Conservation (phyloP, 1,140 invertebrate species). For the Monochamus saltuarius region DNA sequence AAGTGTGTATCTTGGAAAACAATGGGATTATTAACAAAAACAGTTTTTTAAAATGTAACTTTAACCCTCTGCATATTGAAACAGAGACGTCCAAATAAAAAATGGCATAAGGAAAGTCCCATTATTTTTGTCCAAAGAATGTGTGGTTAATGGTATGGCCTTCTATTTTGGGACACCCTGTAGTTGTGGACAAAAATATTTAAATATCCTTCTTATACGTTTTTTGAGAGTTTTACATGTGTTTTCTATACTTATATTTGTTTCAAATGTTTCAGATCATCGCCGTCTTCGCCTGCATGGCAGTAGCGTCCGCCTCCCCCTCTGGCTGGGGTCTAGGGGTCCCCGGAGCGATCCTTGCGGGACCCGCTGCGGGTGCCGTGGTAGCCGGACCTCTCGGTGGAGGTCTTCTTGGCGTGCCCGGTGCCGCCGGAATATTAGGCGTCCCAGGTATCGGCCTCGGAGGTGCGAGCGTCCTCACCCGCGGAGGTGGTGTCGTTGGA, state of each 20-base stretch:
- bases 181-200: no score
- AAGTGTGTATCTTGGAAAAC: no score
- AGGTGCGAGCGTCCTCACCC: conserved; percentile 12
- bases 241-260: neutral
- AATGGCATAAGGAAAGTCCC: no score
- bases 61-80: no score
- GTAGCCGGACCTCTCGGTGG: conserved; percentile 19
- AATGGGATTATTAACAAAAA: no score
- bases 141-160: no score
- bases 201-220: no score
- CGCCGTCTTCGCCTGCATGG: neutral
- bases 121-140: no score
- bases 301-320: neutral
- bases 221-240: no score
- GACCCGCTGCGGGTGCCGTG: conserved; percentile 13
- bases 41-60: no score
- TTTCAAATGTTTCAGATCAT: neutral
- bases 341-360: conserved; percentile 7
- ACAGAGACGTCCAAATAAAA: no score
- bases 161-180: no score
- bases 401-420: conserved; percentile 15
- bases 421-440: conserved; percentile 9
- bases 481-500: conserved; percentile 17
- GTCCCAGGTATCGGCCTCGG: conserved; percentile 17
- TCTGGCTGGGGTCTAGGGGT: conserved; percentile 1